A percentile compares a stretch with the other conserved stretches of the same genome.
Evolutionary conservation across 1,140 invertebrate genomes (phyloP).

Genomic region (Drosophila takahashii): DNA sequence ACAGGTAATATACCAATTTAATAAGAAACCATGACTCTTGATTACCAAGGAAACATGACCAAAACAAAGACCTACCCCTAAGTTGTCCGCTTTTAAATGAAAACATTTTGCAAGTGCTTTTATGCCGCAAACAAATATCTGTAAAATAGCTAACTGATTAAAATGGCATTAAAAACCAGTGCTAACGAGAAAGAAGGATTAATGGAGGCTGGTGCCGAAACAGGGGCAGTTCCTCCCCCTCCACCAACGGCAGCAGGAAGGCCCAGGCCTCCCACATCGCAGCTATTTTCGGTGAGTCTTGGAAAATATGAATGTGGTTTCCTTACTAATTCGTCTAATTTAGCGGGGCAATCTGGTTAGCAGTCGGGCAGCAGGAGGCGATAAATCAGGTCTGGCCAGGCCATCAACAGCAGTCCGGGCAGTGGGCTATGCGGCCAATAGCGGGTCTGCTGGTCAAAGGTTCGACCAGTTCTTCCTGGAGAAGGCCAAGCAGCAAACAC

Average conservation of each 20-base stretch:
- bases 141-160: neutral
- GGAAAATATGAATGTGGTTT: neutral
- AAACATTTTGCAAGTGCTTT: neutral
- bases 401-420: constrained; percentile 98
- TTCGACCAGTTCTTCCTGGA: constrained; percentile 93
- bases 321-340: neutral
- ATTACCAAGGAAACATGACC: constrained; percentile 5
- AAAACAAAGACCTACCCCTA: constrained; percentile 4
- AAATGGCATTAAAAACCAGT: constrained; percentile 28
- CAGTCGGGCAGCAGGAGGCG: constrained; percentile 62
- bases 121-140: neutral
- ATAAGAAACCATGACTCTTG: neutral
- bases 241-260: constrained; percentile 75
- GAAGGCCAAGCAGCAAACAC: constrained; percentile 85
- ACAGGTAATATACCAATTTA: neutral
- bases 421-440: constrained; percentile 95
- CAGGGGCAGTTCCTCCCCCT: constrained; percentile 48
- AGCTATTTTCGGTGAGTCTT: constrained; percentile 70
- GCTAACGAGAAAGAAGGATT: neutral
- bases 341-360: constrained; percentile 77
- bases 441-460: constrained; percentile 85
- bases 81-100: neutral
- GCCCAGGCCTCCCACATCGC: constrained; percentile 77
- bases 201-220: neutral
- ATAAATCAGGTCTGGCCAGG: constrained; percentile 85